Evolutionary conservation across 2,888 invertebrate species (phyloP).

Genomic region (Pseudanteris insignis): DNA sequence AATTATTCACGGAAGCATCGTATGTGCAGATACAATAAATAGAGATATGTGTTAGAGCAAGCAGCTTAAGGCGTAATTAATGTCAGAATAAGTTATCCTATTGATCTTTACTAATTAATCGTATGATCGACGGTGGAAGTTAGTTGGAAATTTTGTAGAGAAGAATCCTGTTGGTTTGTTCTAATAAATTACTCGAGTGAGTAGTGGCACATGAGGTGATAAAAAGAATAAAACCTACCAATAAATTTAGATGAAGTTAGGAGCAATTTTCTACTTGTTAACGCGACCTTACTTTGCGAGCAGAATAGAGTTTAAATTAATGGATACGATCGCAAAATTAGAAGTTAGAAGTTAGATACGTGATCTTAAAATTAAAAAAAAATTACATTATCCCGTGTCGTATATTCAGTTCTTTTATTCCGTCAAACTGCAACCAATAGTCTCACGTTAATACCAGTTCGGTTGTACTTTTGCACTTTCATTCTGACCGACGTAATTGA

Average conservation of each 20-base stretch:
- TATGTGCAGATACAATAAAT: too few relatives aligned
- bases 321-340: constrained; percentile 48
- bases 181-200: constrained; percentile 43
- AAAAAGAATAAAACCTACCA: constrained; percentile 44
- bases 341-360: constrained; percentile 56
- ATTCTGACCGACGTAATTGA: too few relatives aligned
- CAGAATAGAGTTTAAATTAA: constrained; percentile 52
- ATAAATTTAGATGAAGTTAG: constrained; percentile 51
- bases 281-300: constrained; percentile 45
- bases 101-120: constrained; percentile 39
- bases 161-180: constrained; percentile 27
- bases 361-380: constrained; percentile 38
- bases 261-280: constrained; percentile 55
- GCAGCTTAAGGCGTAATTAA: constrained; percentile 38
- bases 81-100: constrained; percentile 34
- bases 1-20: too few relatives aligned
- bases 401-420: too few relatives aligned
- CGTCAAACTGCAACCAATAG: too few relatives aligned
- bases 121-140: constrained; percentile 32
- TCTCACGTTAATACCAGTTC: too few relatives aligned
- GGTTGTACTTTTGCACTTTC: too few relatives aligned
- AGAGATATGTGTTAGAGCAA: constrained; percentile 8
- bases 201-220: constrained; percentile 19
- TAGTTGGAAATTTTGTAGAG: constrained; percentile 14
- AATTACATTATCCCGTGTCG: too few relatives aligned